Base-by-base conservation (phyloP, 1,140 invertebrate species). In the Drosophila burlai region DNA sequence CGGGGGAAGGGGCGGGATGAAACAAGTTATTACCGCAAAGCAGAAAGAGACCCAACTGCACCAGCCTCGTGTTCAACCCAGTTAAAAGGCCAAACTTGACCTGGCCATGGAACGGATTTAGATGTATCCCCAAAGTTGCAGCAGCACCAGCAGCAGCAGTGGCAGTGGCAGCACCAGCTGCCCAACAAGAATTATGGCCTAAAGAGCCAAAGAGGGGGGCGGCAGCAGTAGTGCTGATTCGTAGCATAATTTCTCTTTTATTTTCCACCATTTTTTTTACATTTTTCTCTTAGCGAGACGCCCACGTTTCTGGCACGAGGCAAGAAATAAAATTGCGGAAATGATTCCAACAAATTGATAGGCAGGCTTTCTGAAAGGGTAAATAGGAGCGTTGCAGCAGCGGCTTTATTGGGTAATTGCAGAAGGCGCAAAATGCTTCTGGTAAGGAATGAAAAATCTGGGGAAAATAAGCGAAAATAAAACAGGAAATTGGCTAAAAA, bases 271-370 rank as follows among this genome's bases (percentile, higher is more conserved):
- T 15, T 47, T 46, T 24, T 42, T 42, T 4, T 38, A 6, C 36
- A 15, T 26, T 36, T 54, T 36, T 54, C 11, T 21, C 3, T 4
- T 7, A 36, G 3, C 60, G 43, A 59, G 80, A 78, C 68, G 80
- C 80, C 80, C 80, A 64, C 75, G 67, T 58, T 78, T 77, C 52
- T 85, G 83, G 84, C 83, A 86, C 83, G 83, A 89, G 83, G 78
- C 85, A 73, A 57, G 54, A 40, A 89, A 85, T 89, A 85, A 90
- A 89, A 90, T 85, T 85, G 85, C 85, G 85, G 85, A 89, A 90
- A 90, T 89, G 81, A 84, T 89, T 90, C 77, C 81, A 79, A 84
- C 85, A 90, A 89, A 89, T 90, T 89, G 85, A 89, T 89, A 81
- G 85, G 81, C 79, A 74, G 85, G 81, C 75, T 73, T 73, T 85